Conservation (phyloP, 2,888 invertebrate genomes). For the Pseudoips prasinana region DNA sequence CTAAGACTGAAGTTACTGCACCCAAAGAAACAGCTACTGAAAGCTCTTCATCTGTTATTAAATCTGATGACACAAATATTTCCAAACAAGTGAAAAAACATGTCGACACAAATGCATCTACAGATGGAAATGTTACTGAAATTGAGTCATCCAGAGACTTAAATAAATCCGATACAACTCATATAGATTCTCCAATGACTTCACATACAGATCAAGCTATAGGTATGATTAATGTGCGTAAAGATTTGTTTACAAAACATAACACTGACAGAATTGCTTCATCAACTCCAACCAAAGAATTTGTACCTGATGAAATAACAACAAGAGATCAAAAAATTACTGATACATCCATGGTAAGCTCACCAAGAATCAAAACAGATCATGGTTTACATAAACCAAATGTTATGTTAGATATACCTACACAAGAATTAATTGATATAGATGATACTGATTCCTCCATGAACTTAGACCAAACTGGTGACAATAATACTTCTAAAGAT, state of each 20-base stretch:
- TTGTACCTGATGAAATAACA: no score
- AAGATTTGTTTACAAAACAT: no score
- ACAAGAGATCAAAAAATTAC: not conserved
- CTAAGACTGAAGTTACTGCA: no score
- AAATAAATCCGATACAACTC: no score
- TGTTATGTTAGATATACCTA: constrained; percentile 67
- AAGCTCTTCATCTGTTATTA: no score
- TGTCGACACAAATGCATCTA: not conserved
- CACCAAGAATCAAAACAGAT: constrained; percentile 19
- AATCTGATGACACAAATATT: no score
- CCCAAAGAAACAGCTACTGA: no score
- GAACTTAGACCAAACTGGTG: constrained; percentile 20
- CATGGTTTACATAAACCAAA: constrained; percentile 59
- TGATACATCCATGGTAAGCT: no score
- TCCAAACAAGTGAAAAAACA: no score
- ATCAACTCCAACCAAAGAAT: no score
- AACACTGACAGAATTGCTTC: no score
- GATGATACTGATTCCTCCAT: constrained; percentile 37
- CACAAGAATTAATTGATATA: constrained; percentile 53
- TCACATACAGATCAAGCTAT: not conserved
- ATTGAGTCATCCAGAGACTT: not conserved
- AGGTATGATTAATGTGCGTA: not conserved
- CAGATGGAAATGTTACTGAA: not conserved
- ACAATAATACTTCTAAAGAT: constrained; percentile 8
- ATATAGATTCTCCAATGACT: no score